Base-by-base conservation (phyloP, 2,888 invertebrate genomes). In the Drosophila suboccidentalis region DNA sequence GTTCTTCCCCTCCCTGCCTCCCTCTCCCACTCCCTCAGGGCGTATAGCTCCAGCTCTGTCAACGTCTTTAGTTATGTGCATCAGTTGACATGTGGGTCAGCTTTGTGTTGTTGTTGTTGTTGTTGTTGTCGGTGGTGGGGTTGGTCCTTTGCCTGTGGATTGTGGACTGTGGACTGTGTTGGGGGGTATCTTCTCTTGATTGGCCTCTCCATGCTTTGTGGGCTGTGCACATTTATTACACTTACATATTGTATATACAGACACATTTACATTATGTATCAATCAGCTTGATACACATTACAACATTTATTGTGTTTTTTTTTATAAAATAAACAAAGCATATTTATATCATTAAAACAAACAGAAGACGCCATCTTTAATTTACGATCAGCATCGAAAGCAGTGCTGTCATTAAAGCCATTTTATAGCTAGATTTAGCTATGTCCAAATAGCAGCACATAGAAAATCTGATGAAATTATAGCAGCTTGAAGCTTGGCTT, bases 61-160 rank as follows among this genome's bases (percentile, higher is more conserved):
- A 26, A 11, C 58, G 41, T 55, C 77, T 59, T 66, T 53, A 57
- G 58, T 47, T 71, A 58, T 62, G 75, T 66, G 69, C 44, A 59
- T 55, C 65, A 53, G 47, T 57, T 78, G 76, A 78, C 78, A 77
- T 77, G 78, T 77, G 78, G 78, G 77, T 77, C 77, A 77, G 75
- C 69, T 60, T 73, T 61, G 54, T 47, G 43, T 17, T 39, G 46
- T 36, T 13, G 36, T 36, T 47, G 43, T 17, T 39, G 46, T 36
- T 13, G 36, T 36, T 5, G 41, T 17, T 36, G 46, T 13, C 22
- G 29, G 15, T 46, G 69, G 49, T 70, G 69, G 78, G 60, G 61
- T 66, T 62, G 62, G 43, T 54, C 47, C 43, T 36, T 50, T 57
- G 41, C 10, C n/a, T 57, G 32, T 26, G 10, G 19, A 19, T n/a